Base-by-base conservation (phyloP, 2,797 vertebrate species). In the Streptopelia turtur region DNA sequence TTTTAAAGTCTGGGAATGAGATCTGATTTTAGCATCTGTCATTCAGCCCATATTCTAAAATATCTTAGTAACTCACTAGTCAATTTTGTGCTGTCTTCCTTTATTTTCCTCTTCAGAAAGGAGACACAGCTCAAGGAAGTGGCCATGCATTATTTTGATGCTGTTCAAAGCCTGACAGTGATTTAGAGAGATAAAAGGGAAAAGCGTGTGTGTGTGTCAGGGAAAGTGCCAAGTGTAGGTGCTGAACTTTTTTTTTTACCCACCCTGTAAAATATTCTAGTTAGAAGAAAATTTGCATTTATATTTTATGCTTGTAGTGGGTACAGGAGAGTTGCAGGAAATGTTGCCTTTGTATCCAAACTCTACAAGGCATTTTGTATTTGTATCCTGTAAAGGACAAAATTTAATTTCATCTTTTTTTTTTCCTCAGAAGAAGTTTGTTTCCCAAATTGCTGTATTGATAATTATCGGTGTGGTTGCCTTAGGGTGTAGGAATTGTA, bases 11-110 rank as follows among this genome's bases (percentile, higher is more conserved):
- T 55, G 23, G 28, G 9, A 65, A 63, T 66, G 91, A 91, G 91
- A 56, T 45, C 27, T 60, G 15, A 45, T 87, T 91, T 94, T 60
- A 83, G 16, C 12, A 2, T 69, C 59, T 94, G 55, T 63, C 21
- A 56, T 66, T 93, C 59, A 94, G 30, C n/a, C 21, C 13, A 5
- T 93, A 30, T 79, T 91, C 35, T 79, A 55, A 94, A 94, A 91
- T 10, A 76, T 18, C 13, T 60, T 80, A 83, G 16, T 66, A 88
- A 79, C 14, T 72, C 17, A 27, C 68, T 50, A 49, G 13, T 63
- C 30, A 39, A 61, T 90, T 94, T 74, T 74, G 5, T 80, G n/a
- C 25, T 83, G 4, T 81, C 33, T 91, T 61, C 24, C 43, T 81
- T 69, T 81, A 47, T 69, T 76, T 69, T 57, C 22, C 15, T 30